Base-by-base conservation (phyloP, 2,888 invertebrate genomes). In the Lepidochitona cinerea region DNA sequence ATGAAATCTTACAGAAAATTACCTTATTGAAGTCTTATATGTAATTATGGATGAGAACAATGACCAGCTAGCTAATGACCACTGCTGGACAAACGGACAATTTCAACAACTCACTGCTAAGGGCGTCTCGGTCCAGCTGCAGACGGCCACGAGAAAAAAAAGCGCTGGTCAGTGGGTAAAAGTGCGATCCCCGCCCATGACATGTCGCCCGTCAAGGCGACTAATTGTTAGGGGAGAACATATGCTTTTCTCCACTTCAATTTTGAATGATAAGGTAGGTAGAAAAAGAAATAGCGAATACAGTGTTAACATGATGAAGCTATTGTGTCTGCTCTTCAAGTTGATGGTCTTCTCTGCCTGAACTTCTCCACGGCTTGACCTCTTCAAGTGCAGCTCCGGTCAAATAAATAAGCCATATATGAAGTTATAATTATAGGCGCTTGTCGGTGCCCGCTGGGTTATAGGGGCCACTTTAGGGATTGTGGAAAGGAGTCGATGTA, bases 1-100 rank as follows among this genome's bases (percentile, higher is more conserved):
- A 59, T 29, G 59, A 59, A 59, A 59, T 59, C 59, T 59, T 59
- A 59, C 59, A 59, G 59, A 59, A 59, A 59, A 59, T 59, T 59
- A 59, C 59, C 59, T 59, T 23, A 59, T 23, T 59, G 18, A 14
- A 59, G 23, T 29, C 59, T 59, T 59, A 59, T 26, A 7, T 59
- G 59, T 59, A 59, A 59, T 59, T 59, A 59, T 26, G 59, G 59
- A 1, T 32, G 32, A 18, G 59, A 29, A 29, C 59, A 59, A 59
- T 23, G 59, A 3, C 4, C 2, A 26, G 26, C 18, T 23, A 49
- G 23, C 49, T 49, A 49, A 49, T 49, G 49, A 49, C 49, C 49
- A 23, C 7, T 18, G 7, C 49, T 49, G 49, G 49, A 49, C 49
- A 49, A 49, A n/a, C 7, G 18, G 23, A 23, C 18, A 49, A 49